These are phyloP conservation scores for Dryococelus australis DNA, from an alignment of 2,888 invertebrate species.

Conservation along the genomic window DNA sequence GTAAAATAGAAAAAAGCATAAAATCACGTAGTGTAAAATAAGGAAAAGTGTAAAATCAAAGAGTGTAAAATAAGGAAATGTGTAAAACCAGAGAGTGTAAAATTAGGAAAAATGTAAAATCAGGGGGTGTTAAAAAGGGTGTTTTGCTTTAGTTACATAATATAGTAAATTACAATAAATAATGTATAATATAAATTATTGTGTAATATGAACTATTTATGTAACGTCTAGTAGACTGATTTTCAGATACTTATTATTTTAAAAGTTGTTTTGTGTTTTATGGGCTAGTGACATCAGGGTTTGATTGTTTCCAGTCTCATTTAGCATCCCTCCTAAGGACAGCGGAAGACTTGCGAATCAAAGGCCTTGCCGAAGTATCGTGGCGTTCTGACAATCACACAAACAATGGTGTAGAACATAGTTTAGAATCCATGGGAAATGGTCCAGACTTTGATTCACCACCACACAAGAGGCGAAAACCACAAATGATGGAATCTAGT, in stretches of 20 bases:
- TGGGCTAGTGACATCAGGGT: not conserved
- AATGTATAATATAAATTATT: too few relatives aligned
- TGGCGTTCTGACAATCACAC: conserved; percentile 72
- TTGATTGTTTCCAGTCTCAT: conserved; percentile 71
- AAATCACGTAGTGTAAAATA: too few relatives aligned
- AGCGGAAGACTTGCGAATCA: conserved; percentile 90
- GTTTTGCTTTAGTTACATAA: too few relatives aligned
- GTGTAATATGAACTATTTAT: too few relatives aligned
- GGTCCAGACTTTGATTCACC: conserved; percentile 55
- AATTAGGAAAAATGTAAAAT: too few relatives aligned
- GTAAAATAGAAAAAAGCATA: too few relatives aligned
- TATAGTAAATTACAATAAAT: too few relatives aligned
- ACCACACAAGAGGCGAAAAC: conserved; percentile 69
- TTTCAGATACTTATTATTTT: conserved; percentile 26
- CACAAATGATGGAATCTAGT: conserved; percentile 69
- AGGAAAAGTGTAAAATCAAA: too few relatives aligned
- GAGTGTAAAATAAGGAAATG: too few relatives aligned
- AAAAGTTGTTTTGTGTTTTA: not conserved
- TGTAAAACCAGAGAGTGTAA: too few relatives aligned
- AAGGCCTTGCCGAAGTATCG: conserved; percentile 89
- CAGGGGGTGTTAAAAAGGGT: too few relatives aligned
- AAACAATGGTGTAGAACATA: conserved; percentile 46
- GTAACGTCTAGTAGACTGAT: too few relatives aligned
- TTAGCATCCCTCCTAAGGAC: conserved; percentile 87
- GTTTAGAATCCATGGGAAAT: conserved; percentile 56